Evolutionary conservation across 2,797 vertebrate genomes (phyloP).

Genomic region (Distichodus sexfasciatus): DNA sequence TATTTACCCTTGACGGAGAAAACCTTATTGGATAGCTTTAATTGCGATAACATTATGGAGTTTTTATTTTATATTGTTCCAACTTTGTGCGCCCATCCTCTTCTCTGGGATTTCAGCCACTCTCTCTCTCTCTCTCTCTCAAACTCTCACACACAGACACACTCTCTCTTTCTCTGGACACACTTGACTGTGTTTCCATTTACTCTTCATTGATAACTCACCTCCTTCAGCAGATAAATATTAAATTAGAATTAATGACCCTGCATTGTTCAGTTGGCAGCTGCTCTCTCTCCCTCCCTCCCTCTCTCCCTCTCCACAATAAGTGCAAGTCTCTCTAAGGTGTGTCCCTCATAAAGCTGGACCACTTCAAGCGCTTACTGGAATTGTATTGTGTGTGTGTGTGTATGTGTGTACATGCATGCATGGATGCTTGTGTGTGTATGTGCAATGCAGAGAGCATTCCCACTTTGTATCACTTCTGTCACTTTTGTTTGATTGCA

Average conservation of each 20-base stretch:
- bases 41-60: conserved; percentile 24
- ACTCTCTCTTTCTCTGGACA: conserved; percentile 17
- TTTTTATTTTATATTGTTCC: conserved; percentile 14
- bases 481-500: not conserved
- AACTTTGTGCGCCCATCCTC: too few species aligned
- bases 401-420: too few species aligned
- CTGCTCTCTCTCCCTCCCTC: not conserved
- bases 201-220: conserved; percentile 35
- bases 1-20: conserved; percentile 8
- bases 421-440: too few species aligned
- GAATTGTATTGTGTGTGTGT: not conserved
- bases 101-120: not conserved
- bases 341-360: too few species aligned
- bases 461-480: too few species aligned
- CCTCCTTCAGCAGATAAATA: conserved; percentile 35
- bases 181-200: conserved; percentile 44
- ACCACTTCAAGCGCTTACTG: too few species aligned
- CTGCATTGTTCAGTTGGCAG: conserved; percentile 42
- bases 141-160: not conserved
- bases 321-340: too few species aligned
- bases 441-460: not conserved
- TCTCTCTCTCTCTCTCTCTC: conserved; percentile 14
- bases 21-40: conserved; percentile 20
- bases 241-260: conserved; percentile 42
- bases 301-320: not conserved